Conservation (phyloP, 2,113 vertebrate species). For the Dermatemys mawii region DNA sequence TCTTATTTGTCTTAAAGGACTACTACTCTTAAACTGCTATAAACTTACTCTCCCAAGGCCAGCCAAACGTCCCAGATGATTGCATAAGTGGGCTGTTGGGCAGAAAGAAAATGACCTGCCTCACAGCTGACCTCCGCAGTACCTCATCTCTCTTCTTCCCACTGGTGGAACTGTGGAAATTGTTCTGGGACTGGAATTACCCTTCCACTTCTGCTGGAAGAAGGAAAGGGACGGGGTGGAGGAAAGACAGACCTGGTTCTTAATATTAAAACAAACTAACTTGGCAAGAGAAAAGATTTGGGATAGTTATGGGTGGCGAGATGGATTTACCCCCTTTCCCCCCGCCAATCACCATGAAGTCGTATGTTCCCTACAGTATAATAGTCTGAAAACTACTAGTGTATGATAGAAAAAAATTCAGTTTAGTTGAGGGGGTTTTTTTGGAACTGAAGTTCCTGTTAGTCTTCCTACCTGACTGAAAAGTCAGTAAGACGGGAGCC, state of each 20-base stretch:
- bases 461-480: too few relatives aligned
- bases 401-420: too few relatives aligned
- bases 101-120: too few relatives aligned
- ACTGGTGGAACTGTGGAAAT: neutral
- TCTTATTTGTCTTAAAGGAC: neutral
- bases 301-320: neutral
- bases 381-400: too few relatives aligned
- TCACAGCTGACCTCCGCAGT: rapidly evolving
- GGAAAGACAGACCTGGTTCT: neutral
- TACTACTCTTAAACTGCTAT: neutral
- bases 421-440: too few relatives aligned
- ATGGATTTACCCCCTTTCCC: neutral
- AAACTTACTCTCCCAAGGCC: rapidly evolving
- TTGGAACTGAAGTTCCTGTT: too few relatives aligned
- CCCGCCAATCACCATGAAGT: too few relatives aligned
- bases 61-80: rapidly evolving
- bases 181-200: neutral
- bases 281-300: neutral
- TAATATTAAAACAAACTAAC: neutral
- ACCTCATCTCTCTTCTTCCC: rapidly evolving
- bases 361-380: too few relatives aligned
- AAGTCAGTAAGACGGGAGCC: neutral
- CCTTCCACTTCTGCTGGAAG: neutral
- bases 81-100: neutral
- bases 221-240: neutral